These are phyloP conservation scores for Linnaemya tessellans DNA, from an alignment of 2,888 invertebrate genomes.

Conservation along the genomic window DNA sequence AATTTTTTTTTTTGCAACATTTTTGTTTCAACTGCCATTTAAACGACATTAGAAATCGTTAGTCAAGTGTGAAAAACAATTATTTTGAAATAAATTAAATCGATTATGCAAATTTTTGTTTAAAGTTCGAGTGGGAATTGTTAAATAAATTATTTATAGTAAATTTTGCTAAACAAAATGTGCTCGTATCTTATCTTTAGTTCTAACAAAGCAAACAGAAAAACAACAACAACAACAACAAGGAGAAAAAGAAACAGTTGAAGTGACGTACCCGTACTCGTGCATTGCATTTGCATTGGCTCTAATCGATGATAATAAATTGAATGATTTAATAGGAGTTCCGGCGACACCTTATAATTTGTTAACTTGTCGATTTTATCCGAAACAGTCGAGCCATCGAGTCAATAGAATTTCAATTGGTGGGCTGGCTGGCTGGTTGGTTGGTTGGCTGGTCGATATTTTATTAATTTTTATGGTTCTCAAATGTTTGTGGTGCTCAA, in stretches of 20 bases:
- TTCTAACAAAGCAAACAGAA: not conserved
- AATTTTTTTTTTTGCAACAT: too few relatives aligned
- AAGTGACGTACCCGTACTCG: not conserved
- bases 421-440: not conserved
- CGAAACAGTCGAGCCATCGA: not conserved
- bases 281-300: constrained; percentile 13
- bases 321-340: constrained; percentile 59
- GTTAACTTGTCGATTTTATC: constrained; percentile 37
- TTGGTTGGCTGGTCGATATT: constrained; percentile 25
- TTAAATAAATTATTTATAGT: too few relatives aligned
- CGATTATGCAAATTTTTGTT: constrained; percentile 52
- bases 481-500: constrained; percentile 49
- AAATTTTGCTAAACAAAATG: constrained; percentile 19
- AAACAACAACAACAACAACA: not conserved
- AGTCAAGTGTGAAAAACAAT: constrained; percentile 54
- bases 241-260: constrained; percentile 5
- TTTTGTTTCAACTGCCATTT: too few relatives aligned
- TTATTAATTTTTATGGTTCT: constrained; percentile 48
- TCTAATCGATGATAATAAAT: constrained; percentile 56
- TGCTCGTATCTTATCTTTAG: not conserved
- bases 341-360: constrained; percentile 58
- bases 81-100: constrained; percentile 31
- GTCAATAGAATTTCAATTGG: constrained; percentile 31
- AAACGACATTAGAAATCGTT: constrained; percentile 6
- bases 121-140: constrained; percentile 9